phyloP scores from a whole-genome alignment of 2,113 vertebrate species.

The Chamaetylas fuelleborni region DNA sequence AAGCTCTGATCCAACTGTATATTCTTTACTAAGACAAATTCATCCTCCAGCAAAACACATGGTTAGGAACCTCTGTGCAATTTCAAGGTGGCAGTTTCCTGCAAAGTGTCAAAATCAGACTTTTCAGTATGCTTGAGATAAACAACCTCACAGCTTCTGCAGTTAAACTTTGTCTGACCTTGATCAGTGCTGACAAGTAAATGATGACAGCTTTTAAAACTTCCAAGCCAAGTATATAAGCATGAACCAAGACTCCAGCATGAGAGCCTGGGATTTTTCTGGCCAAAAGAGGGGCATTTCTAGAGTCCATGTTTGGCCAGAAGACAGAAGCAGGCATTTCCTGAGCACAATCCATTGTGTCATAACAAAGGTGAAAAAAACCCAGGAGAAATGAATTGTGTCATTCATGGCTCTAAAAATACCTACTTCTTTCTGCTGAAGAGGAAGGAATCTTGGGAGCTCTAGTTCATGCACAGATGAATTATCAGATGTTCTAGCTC shows the following conservation, averaged over 20 bases:
- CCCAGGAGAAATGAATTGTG: fast-evolving
- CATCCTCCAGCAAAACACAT: background rate
- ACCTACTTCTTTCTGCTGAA: background rate
- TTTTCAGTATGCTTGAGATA: background rate
- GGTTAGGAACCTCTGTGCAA: background rate
- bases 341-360: background rate
- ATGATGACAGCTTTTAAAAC: background rate
- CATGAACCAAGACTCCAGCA: background rate
- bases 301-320: background rate
- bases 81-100: background rate
- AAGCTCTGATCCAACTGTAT: background rate
- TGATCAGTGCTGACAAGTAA: background rate
- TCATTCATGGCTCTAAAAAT: background rate
- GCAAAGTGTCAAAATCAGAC: background rate
- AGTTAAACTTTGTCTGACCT: background rate
- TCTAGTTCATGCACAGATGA: background rate
- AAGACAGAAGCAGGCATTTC: background rate
- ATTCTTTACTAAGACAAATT: background rate
- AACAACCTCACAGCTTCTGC: background rate
- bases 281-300: background rate
- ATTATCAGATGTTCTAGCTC: background rate
- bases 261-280: background rate
- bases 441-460: background rate
- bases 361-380: background rate
- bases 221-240: background rate